phyloP scores from a whole-genome alignment of 2,888 invertebrate species.

The Oscheius sp. region DNA sequence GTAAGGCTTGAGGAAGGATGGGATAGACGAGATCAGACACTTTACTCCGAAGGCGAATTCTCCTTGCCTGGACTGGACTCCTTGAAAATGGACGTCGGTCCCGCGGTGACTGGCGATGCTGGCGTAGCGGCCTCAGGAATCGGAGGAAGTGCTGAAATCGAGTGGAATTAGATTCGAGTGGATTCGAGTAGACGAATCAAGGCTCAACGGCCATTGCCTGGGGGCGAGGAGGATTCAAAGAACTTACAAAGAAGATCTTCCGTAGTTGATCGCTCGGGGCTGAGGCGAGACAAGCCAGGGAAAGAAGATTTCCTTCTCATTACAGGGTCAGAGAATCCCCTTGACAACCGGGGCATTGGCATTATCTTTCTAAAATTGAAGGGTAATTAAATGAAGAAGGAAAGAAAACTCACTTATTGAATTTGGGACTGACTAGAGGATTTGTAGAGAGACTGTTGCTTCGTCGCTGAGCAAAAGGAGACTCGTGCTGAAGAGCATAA shows the following conservation, averaged over 20 bases:
- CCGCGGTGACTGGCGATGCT: conserved; percentile 45
- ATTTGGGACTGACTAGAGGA: conserved; percentile 34
- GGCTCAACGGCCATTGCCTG: neutral
- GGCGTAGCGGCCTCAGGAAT: conserved; percentile 61
- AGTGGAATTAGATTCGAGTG: neutral
- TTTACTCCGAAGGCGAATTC: neutral
- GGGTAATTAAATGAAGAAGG: neutral
- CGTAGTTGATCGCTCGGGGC: conserved; percentile 31
- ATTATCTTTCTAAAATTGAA: conserved; percentile 40
- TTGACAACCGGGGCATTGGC: conserved; percentile 47
- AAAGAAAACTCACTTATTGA: neutral
- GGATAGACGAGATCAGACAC: conserved; percentile 24
- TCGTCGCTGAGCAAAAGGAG: conserved; percentile 29
- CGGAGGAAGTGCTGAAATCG: conserved; percentile 49
- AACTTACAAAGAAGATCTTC: conserved; percentile 44
- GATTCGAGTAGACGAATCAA: neutral
- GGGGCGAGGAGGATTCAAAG: neutral
- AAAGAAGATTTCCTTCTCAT: conserved; percentile 51
- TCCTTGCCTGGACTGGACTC: conserved; percentile 22
- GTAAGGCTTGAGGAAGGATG: conserved; percentile 17
- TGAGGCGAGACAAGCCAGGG: conserved; percentile 27
- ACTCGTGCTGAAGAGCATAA: conserved; percentile 33
- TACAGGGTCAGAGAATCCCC: conserved; percentile 54
- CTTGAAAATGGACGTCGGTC: conserved; percentile 41
- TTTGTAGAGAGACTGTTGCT: conserved; percentile 37